These are phyloP conservation scores for Omphaloscelis lunosa DNA, from an alignment of 2,888 invertebrate species.

Conservation along the genomic window DNA sequence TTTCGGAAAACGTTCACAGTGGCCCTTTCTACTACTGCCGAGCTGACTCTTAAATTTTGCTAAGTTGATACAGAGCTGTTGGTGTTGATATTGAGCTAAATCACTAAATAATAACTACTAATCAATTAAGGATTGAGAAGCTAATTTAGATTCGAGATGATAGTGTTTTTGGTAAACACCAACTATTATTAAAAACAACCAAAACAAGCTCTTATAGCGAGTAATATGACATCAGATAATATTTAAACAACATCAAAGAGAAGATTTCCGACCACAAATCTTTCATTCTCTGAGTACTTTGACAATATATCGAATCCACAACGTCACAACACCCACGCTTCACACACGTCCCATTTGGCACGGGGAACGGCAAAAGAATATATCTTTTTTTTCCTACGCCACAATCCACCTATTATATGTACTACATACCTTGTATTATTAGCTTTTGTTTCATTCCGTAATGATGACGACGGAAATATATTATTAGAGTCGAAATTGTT, in stretches of 20 bases:
- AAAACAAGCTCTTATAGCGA: neutral
- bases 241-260: neutral
- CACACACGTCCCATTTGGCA: constrained; percentile 55
- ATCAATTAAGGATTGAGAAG: neutral
- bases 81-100: neutral
- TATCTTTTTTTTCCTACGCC: constrained; percentile 30
- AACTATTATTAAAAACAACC: neutral
- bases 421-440: constrained; percentile 38
- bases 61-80: neutral
- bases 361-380: constrained; percentile 1
- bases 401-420: constrained; percentile 3
- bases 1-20: neutral
- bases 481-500: neutral
- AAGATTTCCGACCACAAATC: neutral
- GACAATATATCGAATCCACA: constrained; percentile 22
- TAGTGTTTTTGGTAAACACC: neutral
- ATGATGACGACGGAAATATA: constrained; percentile 17
- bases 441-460: constrained; percentile 12
- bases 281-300: constrained; percentile 12
- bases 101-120: neutral
- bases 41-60: neutral
- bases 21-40: too few species aligned
- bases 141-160: neutral
- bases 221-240: neutral
- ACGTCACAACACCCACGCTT: constrained; percentile 50